Percentiles rank a stretch among this genome's conserved stretches.
Evolutionary conservation across 2,113 vertebrate genomes (phyloP).

Genomic region (Struthidea cinerea): DNA sequence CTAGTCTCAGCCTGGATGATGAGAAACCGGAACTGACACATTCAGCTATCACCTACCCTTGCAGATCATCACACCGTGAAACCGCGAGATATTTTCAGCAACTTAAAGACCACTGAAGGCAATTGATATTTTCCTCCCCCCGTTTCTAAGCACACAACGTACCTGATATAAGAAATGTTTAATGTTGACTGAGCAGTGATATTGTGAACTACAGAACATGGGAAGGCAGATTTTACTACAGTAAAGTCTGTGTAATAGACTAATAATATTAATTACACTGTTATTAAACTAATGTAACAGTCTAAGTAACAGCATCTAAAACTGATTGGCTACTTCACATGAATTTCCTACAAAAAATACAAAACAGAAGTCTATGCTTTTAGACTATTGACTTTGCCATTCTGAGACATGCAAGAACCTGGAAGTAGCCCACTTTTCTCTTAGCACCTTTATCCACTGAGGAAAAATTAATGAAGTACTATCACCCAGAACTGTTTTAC

Average conservation of each 20-base stretch:
- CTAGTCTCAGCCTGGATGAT: not conserved
- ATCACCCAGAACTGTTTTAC: not conserved
- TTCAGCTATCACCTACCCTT: too few relatives aligned
- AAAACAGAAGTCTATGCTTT: not conserved
- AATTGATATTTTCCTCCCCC: not conserved
- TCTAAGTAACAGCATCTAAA: not conserved
- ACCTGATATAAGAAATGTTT: not conserved
- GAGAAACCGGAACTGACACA: not conserved
- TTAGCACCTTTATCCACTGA: not conserved
- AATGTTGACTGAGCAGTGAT: not conserved
- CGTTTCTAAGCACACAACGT: rapidly evolving
- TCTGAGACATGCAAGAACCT: not conserved
- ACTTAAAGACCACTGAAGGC: not conserved
- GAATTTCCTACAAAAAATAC: not conserved
- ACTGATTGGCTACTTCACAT: not conserved
- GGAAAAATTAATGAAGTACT: not conserved
- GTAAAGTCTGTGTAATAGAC: not conserved
- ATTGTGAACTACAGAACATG: not conserved
- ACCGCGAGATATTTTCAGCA: not conserved
- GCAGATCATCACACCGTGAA: not conserved
- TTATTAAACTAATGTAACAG: not conserved
- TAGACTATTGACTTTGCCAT: not conserved
- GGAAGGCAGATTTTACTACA: not conserved
- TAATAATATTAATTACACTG: not conserved
- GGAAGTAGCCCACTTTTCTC: not conserved